These are phyloP conservation scores for Nephrotoma guestfalica DNA, from an alignment of 2,888 invertebrate genomes.

Conservation along the genomic window DNA sequence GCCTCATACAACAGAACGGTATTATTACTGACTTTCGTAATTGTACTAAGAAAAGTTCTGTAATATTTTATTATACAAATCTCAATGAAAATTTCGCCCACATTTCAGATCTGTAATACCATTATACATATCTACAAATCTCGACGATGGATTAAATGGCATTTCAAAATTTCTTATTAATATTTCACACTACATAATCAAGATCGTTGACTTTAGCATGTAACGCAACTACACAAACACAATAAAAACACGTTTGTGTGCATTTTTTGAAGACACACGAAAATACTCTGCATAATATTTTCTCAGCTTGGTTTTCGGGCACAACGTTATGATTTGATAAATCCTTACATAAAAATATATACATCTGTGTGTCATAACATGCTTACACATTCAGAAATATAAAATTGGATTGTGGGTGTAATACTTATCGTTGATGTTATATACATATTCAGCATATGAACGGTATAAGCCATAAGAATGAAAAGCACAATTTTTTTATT, in stretches of 20 bases:
- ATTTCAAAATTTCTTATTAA: neutral
- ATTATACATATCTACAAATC: too few species aligned
- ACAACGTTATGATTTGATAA: neutral
- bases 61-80: too few species aligned
- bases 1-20: too few species aligned
- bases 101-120: neutral
- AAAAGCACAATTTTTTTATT: neutral
- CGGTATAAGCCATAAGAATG: neutral
- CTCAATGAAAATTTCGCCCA: neutral
- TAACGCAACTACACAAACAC: too few species aligned
- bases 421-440: neutral
- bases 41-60: too few species aligned
- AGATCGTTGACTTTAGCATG: too few species aligned
- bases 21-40: too few species aligned
- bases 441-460: neutral
- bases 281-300: neutral
- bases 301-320: neutral
- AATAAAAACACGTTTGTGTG: neutral
- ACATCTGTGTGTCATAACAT: neutral
- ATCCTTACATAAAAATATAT: neutral
- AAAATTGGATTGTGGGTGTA: neutral
- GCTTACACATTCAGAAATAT: neutral
- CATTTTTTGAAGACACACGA: neutral
- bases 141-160: neutral
- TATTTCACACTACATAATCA: neutral